Percentiles rank a stretch among this genome's conserved stretches.
Conservation (phyloP, 2,888 invertebrate genomes). For the Tetranychus piercei region DNA sequence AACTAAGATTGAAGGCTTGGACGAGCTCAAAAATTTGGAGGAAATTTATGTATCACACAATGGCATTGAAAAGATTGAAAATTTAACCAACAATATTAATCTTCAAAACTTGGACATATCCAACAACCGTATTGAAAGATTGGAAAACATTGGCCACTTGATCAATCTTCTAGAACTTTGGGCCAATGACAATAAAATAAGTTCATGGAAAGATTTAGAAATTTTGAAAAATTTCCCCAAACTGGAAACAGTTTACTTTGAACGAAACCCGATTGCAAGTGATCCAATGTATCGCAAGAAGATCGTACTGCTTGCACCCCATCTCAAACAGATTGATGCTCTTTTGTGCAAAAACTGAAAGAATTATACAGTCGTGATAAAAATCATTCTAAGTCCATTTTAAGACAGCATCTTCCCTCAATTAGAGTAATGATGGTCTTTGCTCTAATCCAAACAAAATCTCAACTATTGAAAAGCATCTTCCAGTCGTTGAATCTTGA, state of each 20-base stretch:
- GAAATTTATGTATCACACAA: slow-evolving; percentile 88
- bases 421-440: too few species aligned
- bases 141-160: slow-evolving; percentile 60
- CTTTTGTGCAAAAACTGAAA: neutral
- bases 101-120: slow-evolving; percentile 77
- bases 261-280: slow-evolving; percentile 66
- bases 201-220: slow-evolving; percentile 64
- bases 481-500: too few species aligned
- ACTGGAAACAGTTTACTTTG: slow-evolving; percentile 65
- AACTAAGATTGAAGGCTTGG: slow-evolving; percentile 64
- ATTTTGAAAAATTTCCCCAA: slow-evolving; percentile 40
- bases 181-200: slow-evolving; percentile 34
- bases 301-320: slow-evolving; percentile 65
- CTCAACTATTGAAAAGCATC: too few species aligned
- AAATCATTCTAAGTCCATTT: too few species aligned
- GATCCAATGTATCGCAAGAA: slow-evolving; percentile 78
- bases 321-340: slow-evolving; percentile 80
- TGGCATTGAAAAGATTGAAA: slow-evolving; percentile 57
- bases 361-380: too few species aligned
- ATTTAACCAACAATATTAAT: slow-evolving; percentile 46
- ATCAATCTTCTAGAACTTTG: slow-evolving; percentile 74
- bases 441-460: too few species aligned
- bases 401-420: too few species aligned
- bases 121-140: slow-evolving; percentile 56
- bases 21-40: slow-evolving; percentile 50